Conservation (phyloP, 2,888 invertebrate species). For the Muschampia plurimacula region DNA sequence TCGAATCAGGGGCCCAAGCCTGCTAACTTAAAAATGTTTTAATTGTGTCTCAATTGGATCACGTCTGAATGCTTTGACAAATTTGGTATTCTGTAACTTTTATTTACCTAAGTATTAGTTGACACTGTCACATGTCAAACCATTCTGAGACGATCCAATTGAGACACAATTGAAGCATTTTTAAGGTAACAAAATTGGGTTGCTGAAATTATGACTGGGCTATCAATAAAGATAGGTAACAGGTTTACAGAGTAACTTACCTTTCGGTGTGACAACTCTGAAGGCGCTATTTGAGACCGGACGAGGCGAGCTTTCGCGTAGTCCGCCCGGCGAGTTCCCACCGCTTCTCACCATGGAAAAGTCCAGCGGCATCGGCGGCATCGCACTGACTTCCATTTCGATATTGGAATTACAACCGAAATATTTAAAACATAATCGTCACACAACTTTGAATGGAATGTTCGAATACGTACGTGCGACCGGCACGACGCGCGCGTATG, state of each 20-base stretch:
- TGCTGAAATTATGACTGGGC: too few relatives aligned
- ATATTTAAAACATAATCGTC: conserved; percentile 51
- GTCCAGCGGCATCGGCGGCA: conserved; percentile 88
- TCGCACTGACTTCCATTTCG: conserved; percentile 87
- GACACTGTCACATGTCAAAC: too few relatives aligned
- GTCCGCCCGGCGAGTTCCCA: conserved; percentile 63
- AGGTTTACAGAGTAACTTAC: conserved; percentile 55
- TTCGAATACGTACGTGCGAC: conserved; percentile 65
- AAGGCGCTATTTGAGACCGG: conserved; percentile 86
- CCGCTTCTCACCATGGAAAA: conserved; percentile 86
- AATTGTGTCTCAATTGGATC: too few relatives aligned
- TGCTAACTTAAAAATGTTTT: too few relatives aligned
- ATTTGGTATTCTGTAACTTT: too few relatives aligned
- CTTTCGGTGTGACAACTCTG: conserved; percentile 89
- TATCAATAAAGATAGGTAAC: not conserved
- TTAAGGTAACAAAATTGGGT: too few relatives aligned
- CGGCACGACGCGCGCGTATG: conserved; percentile 72
- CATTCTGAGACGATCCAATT: too few relatives aligned
- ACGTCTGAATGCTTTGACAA: too few relatives aligned
- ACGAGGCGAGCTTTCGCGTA: conserved; percentile 73
- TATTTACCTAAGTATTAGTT: too few relatives aligned
- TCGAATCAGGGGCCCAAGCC: too few relatives aligned
- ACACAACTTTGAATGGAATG: conserved; percentile 53
- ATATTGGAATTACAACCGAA: conserved; percentile 54
- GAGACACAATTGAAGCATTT: too few relatives aligned